A percentile compares a stretch with the other conserved stretches of the same genome.
These are phyloP conservation scores for Eulithis testata DNA, from an alignment of 2,888 invertebrate species.

Conservation along the genomic window DNA sequence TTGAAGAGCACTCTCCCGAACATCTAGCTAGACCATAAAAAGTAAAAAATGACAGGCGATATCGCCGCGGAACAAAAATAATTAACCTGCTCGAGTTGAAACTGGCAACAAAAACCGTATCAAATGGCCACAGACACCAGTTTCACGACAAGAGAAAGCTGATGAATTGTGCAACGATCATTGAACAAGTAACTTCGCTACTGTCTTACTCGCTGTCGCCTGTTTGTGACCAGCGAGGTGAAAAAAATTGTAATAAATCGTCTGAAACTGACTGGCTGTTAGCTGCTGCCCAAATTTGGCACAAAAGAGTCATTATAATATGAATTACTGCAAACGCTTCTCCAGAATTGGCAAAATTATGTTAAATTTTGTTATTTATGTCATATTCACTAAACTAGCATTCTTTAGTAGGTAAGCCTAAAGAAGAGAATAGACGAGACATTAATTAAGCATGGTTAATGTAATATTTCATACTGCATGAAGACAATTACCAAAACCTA, in stretches of 20 bases:
- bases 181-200: slow-evolving; percentile 43
- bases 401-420: too few species aligned
- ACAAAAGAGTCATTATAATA: slow-evolving; percentile 26
- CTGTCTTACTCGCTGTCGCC: slow-evolving; percentile 39
- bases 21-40: slow-evolving; percentile 17
- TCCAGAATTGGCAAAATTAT: slow-evolving; percentile 13
- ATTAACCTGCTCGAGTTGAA: slow-evolving; percentile 40
- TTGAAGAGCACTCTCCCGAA: slow-evolving; percentile 14
- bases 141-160: slow-evolving; percentile 52
- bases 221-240: slow-evolving; percentile 44
- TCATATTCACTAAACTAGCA: slow-evolving; percentile 1
- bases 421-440: too few species aligned
- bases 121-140: slow-evolving; percentile 45
- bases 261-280: slow-evolving; percentile 34
- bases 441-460: too few species aligned
- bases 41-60: slow-evolving; percentile 31
- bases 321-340: slow-evolving; percentile 22
- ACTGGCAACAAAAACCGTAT: slow-evolving; percentile 43
- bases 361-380: slow-evolving; percentile 5
- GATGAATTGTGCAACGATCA: slow-evolving; percentile 49
- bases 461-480: too few species aligned
- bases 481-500: neutral
- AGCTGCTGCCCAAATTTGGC: slow-evolving; percentile 24
- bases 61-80: slow-evolving; percentile 33
- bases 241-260: slow-evolving; percentile 41